phyloP scores from a whole-genome alignment of 2,888 invertebrate species.

The Ferdinandea cuprea region DNA sequence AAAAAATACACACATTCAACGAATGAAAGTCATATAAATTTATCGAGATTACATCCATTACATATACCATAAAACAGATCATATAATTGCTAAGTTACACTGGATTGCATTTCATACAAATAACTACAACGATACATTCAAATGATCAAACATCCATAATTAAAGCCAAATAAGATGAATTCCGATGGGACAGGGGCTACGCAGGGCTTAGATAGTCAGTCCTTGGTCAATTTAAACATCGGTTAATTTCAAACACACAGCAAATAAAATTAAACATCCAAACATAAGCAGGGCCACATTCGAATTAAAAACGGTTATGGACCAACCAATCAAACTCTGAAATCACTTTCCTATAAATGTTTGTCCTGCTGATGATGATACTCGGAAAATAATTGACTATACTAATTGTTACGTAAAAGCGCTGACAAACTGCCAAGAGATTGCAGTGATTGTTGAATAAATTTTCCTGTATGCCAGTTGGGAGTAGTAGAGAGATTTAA shows the following conservation, averaged over 20 bases:
- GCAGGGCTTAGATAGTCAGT: slow-evolving; percentile 9
- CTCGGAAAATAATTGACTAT: slow-evolving; percentile 47
- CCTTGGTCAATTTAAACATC: slow-evolving; percentile 29
- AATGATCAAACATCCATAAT: too few relatives aligned
- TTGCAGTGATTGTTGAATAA: slow-evolving; percentile 22
- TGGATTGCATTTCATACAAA: slow-evolving; percentile 1
- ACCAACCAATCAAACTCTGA: slow-evolving; percentile 26
- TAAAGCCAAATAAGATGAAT: neutral
- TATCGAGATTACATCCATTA: neutral
- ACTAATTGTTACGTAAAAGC: slow-evolving; percentile 5
- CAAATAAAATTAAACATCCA: slow-evolving; percentile 46
- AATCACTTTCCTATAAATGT: slow-evolving; percentile 36
- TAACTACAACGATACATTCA: slow-evolving; percentile 25
- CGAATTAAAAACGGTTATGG: slow-evolving; percentile 11
- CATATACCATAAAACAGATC: slow-evolving; percentile 5
- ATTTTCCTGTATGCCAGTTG: slow-evolving; percentile 8
- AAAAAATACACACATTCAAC: neutral
- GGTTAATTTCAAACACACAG: slow-evolving; percentile 37
- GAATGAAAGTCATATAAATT: slow-evolving; percentile 43
- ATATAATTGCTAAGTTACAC: neutral
- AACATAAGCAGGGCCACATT: neutral
- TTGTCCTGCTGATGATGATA: slow-evolving; percentile 9
- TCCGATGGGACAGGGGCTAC: neutral
- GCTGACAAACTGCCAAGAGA: slow-evolving; percentile 25
- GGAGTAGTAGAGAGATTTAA: slow-evolving; percentile 25